These are phyloP conservation scores for Torymus texanus DNA, from an alignment of 2,888 invertebrate species.

Conservation along the genomic window DNA sequence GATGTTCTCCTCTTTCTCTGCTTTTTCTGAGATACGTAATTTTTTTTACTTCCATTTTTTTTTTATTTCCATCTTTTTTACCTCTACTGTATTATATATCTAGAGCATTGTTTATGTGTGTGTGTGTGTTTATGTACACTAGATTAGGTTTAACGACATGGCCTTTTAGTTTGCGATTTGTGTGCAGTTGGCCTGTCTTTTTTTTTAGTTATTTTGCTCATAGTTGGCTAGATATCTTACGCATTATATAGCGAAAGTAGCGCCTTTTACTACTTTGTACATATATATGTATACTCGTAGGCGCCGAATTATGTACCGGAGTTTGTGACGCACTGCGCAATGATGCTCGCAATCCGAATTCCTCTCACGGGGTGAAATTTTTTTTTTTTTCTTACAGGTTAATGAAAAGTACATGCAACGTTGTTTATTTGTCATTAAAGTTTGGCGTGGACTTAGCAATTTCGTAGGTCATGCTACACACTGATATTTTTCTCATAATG, in stretches of 20 bases:
- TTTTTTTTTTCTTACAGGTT: slow-evolving; percentile 49
- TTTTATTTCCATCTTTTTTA: no score
- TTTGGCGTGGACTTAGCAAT: slow-evolving; percentile 56
- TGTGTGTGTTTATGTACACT: background rate
- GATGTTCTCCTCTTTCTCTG: slow-evolving; percentile 32
- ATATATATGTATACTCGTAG: background rate
- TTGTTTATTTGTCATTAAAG: slow-evolving; percentile 52
- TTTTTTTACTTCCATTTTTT: slow-evolving; percentile 19
- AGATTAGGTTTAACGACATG: background rate
- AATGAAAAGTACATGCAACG: slow-evolving; percentile 49
- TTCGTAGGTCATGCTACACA: slow-evolving; percentile 52
- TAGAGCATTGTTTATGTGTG: slow-evolving; percentile 9
- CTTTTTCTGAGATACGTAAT: background rate
- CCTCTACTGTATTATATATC: background rate
- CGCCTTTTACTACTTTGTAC: no score
- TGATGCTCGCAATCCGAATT: background rate
- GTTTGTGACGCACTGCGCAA: slow-evolving; percentile 30
- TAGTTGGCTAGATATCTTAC: no score
- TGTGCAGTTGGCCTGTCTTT: background rate
- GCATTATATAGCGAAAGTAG: no score
- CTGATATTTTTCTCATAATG: slow-evolving; percentile 33
- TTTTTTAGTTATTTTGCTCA: background rate
- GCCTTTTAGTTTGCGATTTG: slow-evolving; percentile 36
- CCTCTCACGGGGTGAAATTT: slow-evolving; percentile 15
- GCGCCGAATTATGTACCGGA: slow-evolving; percentile 3